A percentile compares a stretch with the other conserved stretches of the same genome.
Evolutionary conservation across 2,113 vertebrate species (phyloP).

Genomic region (Muntiacus reevesi): DNA sequence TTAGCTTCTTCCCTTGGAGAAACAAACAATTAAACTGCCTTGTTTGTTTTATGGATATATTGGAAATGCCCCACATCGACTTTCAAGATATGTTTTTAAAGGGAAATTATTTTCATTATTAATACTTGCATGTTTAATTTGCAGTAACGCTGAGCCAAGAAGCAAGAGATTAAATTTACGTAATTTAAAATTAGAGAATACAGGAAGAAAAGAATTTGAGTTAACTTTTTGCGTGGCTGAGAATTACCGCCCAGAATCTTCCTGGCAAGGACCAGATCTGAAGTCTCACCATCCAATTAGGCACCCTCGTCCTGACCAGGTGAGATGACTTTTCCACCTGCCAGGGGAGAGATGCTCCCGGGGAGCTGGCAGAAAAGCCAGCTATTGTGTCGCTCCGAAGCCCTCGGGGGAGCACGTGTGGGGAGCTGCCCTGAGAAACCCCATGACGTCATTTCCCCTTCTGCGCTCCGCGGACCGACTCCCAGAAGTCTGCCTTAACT

Average conservation of each 20-base stretch:
- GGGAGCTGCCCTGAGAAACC: not conserved
- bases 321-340: not conserved
- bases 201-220: not conserved
- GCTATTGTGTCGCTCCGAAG: not conserved
- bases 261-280: not conserved
- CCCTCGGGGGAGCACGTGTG: not conserved
- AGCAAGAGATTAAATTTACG: slow-evolving; percentile 28
- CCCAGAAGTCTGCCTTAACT: not conserved
- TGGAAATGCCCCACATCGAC: slow-evolving; percentile 59
- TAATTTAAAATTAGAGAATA: slow-evolving; percentile 28
- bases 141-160: slow-evolving; percentile 18
- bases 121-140: slow-evolving; percentile 60
- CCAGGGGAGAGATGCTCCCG: not conserved
- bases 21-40: slow-evolving; percentile 77
- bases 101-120: slow-evolving; percentile 58
- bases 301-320: not conserved
- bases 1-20: slow-evolving; percentile 77
- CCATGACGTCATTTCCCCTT: not conserved
- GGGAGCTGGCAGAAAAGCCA: not conserved
- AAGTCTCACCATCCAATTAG: not conserved
- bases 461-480: not conserved
- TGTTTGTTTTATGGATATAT: slow-evolving; percentile 72
- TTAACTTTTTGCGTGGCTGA: not conserved
- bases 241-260: slow-evolving; percentile 38
- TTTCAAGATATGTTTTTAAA: slow-evolving; percentile 59